Base-by-base conservation (phyloP, 2,113 vertebrate species). In the Natator depressus region DNA sequence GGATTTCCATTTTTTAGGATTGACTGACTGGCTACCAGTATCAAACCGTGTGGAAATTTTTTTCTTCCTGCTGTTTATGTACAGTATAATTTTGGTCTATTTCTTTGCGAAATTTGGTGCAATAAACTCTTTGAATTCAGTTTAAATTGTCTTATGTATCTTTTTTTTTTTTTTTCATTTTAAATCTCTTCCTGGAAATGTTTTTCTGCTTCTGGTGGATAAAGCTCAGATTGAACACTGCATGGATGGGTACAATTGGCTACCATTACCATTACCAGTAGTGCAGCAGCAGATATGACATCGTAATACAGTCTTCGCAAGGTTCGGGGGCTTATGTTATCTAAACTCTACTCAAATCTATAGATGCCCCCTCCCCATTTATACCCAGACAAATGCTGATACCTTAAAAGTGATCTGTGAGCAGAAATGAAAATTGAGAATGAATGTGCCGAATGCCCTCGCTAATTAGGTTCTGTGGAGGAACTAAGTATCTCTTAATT, bases 91-190 rank as follows among this genome's bases (percentile, higher is more conserved):
- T 98, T 98, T 97, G 95, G 97, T 98, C 93, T 93, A 94, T 97
- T 98, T 97, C 96, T 97, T 97, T 98, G 97, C 96, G 87, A 96
- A 97, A 98, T 98, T 98, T 98, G 97, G 98, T 98, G 98, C 98
- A 99, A 98, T 98, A 99, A 98, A 98, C 89, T 96, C 98, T 97
- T 97, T 97, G 93, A 98, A 97, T 96, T 98, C 78, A 97, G 89
- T 0, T 1, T 85, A 78, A 91, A 19, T 88, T 87, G 93, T 95
- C 75, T 82, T 96, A 91, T 10, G 29, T 91, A 87, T 95, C 65
- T 94, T 96, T 82, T 53, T n/a, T 96, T 75, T 94, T 96, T 82
- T 53, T n/a, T 96, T 97, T 14, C 65, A 4, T 84, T 69, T 5
- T 65, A 81, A 88, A 12, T 27, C 42, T 72, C 4, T 22, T 87